These are phyloP conservation scores for Clarias pachynema DNA, from an alignment of 2,797 vertebrate genomes.

Conservation along the genomic window DNA sequence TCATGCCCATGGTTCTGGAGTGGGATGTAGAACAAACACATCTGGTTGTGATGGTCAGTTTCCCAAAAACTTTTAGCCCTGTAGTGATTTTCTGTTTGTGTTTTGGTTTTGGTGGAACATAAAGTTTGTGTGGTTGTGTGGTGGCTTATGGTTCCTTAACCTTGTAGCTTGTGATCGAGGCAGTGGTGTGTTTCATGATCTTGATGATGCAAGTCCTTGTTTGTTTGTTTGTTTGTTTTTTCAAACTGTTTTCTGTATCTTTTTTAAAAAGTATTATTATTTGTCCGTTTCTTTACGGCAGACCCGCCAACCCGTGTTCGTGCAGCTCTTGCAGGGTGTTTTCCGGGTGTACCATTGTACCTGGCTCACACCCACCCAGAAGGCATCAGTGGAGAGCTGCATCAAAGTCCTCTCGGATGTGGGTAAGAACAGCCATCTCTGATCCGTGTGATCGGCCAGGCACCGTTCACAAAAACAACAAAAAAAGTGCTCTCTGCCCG, in stretches of 20 bases:
- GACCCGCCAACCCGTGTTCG: slow-evolving; percentile 93
- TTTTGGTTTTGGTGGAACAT: not conserved
- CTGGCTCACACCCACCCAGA: slow-evolving; percentile 92
- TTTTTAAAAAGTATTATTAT: not conserved
- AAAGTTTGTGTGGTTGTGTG: too few relatives aligned
- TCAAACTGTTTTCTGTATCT: not conserved
- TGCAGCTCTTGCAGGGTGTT: slow-evolving; percentile 94
- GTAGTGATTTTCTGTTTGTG: not conserved
- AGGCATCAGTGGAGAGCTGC: slow-evolving; percentile 95
- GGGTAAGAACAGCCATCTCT: slow-evolving; percentile 76
- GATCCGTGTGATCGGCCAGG: not conserved
- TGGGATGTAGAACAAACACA: not conserved
- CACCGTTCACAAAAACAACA: not conserved
- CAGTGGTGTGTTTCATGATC: not conserved
- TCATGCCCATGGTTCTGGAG: not conserved
- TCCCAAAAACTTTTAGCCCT: not conserved
- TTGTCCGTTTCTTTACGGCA: slow-evolving; percentile 54
- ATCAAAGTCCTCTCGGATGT: slow-evolving; percentile 97
- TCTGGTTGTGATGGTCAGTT: not conserved
- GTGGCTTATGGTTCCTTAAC: not conserved
- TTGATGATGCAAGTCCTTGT: not conserved
- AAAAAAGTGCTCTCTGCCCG: not conserved
- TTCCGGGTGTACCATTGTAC: slow-evolving; percentile 96
- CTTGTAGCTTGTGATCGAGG: not conserved
- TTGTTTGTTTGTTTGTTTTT: not conserved